Base-by-base conservation (phyloP, 2,797 vertebrate species). In the Periophthalmus magnuspinnatus region DNA sequence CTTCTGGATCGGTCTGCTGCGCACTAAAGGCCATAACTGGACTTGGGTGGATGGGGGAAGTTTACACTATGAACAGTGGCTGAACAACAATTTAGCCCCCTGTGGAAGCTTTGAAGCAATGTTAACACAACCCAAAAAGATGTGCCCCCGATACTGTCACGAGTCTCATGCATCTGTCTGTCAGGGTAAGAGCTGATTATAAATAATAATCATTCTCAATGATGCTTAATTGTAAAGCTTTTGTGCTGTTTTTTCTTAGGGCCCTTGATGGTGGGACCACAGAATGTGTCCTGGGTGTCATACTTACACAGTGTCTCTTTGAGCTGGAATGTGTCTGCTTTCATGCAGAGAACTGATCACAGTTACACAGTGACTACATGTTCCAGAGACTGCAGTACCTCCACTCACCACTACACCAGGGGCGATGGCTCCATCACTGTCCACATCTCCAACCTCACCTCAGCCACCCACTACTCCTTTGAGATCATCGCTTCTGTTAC, bases 1-100 rank as follows among this genome's bases (percentile, higher is more conserved):
- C 70, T 80, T 80, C n/a, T 90, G 89, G 89, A 77, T 90, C 0
- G 86, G 85, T 21, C 56, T 90, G 61, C 67, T 41, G 22, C 58
- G 66, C 59, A 72, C n/a, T 41, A 0, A n/a, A 28, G 21, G 0
- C 2, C 52, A 21, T 0, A 9, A 38, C 36, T 88, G 89, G 83
- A 68, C 19, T 50, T 88, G 87, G 84, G 68, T 88, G 61, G 59
- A 71, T 2, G 79, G 77, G 2, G 67, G 81, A 38, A 65, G 56
- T 5, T 70, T 88, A 68, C 57, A 22, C 22, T 84, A 83, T n/a
- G 9, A 72, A 6, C 58, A 67, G 11, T 86, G 86, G 86, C 69
- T 66, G 38, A 41, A 0, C 10, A 87, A 81, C 34, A 3, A 54
- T 1, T 32, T 67, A 5, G 70, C 65, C 6, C 10, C 0, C 61